Evolutionary conservation across 2,888 invertebrate genomes (phyloP).

Genomic region (Sinopyrophorus schimmeli): DNA sequence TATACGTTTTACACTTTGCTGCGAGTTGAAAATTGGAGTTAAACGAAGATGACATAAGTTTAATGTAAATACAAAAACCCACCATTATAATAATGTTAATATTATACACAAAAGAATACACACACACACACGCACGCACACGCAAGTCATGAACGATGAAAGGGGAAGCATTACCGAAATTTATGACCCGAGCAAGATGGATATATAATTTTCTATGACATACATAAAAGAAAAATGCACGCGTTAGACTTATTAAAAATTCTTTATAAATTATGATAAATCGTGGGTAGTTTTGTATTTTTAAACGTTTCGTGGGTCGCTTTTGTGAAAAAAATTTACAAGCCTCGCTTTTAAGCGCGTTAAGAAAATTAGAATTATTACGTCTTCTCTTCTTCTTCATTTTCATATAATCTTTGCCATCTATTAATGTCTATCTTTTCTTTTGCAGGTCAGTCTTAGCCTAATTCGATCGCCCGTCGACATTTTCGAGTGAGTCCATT

Average conservation of each 20-base stretch:
- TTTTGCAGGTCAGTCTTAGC: no score
- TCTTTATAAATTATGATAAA: slow-evolving; percentile 23
- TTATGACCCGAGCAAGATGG: not conserved
- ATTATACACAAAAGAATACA: slow-evolving; percentile 9
- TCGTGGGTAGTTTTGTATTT: slow-evolving; percentile 16
- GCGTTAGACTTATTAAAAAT: not conserved
- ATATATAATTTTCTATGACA: no score
- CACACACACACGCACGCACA: slow-evolving; percentile 17
- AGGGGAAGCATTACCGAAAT: not conserved
- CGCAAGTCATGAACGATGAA: slow-evolving; percentile 18
- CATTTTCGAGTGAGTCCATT: no score
- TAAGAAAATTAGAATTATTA: no score
- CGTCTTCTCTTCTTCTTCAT: no score
- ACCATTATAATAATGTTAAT: slow-evolving; percentile 16
- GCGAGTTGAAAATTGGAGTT: not conserved
- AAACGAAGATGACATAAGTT: slow-evolving; percentile 7
- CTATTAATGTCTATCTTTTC: no score
- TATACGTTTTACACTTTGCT: slow-evolving; percentile 4
- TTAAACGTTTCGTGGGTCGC: slow-evolving; percentile 13
- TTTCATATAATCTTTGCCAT: no score
- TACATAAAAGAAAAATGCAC: slow-evolving; percentile 3
- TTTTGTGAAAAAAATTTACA: no score
- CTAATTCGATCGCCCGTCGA: no score
- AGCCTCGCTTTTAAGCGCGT: no score
- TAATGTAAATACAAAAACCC: not conserved